Evolutionary conservation across 2,113 vertebrate genomes (phyloP).

Genomic region (Tinamus guttatus): DNA sequence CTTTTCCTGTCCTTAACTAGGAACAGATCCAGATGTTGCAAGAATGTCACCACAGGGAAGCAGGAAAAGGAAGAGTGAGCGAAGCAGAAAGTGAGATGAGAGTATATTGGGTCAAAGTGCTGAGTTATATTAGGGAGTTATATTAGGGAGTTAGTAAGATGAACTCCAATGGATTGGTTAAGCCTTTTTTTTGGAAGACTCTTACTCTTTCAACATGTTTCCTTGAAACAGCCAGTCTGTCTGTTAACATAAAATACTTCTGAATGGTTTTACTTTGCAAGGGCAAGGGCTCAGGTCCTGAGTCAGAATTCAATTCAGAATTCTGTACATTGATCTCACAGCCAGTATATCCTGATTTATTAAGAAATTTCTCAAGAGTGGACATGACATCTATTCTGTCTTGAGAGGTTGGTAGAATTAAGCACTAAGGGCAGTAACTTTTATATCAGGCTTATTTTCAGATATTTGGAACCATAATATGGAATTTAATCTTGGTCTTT

Average conservation of each 20-base stretch:
- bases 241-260: background rate
- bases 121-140: background rate
- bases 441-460: background rate
- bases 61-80: conserved; percentile 48
- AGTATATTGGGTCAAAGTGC: conserved; percentile 47
- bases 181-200: background rate
- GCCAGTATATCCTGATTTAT: background rate
- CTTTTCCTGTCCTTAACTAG: conserved; percentile 82
- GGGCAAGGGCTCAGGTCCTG: background rate
- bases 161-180: background rate
- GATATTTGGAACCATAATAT: background rate
- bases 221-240: background rate
- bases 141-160: background rate
- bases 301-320: background rate
- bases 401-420: background rate
- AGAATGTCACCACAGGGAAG: conserved; percentile 25
- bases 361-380: background rate
- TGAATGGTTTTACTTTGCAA: background rate
- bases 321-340: background rate
- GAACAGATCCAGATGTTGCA: conserved; percentile 67
- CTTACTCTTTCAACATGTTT: background rate
- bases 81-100: background rate
- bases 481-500: background rate
- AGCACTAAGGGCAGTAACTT: background rate
- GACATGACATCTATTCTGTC: background rate